Base-by-base conservation (phyloP, 2,888 invertebrate species). In the Scelioninae gen. 1 region DNA sequence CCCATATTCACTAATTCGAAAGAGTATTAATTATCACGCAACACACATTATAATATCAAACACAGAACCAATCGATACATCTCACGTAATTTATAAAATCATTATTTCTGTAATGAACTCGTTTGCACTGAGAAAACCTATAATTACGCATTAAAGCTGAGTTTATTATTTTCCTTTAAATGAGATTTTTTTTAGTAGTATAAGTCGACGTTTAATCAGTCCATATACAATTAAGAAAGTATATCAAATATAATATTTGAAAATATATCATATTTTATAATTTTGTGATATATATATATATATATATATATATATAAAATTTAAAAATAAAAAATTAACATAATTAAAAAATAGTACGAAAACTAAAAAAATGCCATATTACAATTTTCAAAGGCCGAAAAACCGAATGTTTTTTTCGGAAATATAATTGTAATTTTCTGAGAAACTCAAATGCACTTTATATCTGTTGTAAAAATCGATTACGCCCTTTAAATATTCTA, bases 51-150 rank as follows among this genome's bases (percentile, higher is more conserved):
- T 38, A 38, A 38, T 5, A 38, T 38, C 38, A 38, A 38, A 38
- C 11, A 38, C 38, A 38, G 31, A 10, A 0, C 9, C 32, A 55
- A 5, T 55, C 53, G 38, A 68, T 53, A 43, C 38, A 7, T 53
- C 47, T 15, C 38, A 13, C 65, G 62, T 49, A 51, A 65, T 65
- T 51, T 51, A 53, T 66, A 29, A 69, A 55, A 56, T 47, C 40
- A 51, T 63, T 53, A 43, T 74, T 63, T 10, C 31, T 43, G 31
- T 32, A 55, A 74, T 53, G 63, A 63, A 60, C 29, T 23, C 40
- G 23, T 40, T 16, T 40, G 58, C 6, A 10, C 3, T 10, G 15
- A 6, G 13, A 15, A 56, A 56, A 56, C 34, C 34, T 34, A 34
- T 53, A 56, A 56, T 56, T 38, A 38, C 38, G 38, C 5, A 38